These are phyloP conservation scores for Eubasilissa splendida DNA, from an alignment of 2,888 invertebrate genomes.

Conservation along the genomic window DNA sequence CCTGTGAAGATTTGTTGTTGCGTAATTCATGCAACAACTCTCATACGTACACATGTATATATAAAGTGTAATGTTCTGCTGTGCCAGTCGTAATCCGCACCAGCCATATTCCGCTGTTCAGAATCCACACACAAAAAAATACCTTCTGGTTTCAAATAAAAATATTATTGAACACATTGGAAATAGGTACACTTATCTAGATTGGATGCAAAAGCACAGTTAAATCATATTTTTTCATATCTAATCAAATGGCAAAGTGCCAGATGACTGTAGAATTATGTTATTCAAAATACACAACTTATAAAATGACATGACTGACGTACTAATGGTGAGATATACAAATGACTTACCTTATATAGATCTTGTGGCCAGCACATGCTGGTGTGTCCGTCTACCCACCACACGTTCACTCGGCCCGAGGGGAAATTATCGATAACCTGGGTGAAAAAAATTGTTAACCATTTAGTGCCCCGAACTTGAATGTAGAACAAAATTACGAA, in stretches of 20 bases:
- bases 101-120: no score
- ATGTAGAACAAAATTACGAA: no score
- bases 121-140: no score
- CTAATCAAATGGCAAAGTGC: background rate
- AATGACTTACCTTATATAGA: slow-evolving; percentile 77
- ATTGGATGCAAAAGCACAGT: background rate
- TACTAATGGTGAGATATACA: background rate
- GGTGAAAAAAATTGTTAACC: background rate
- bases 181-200: no score
- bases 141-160: no score
- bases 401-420: slow-evolving; percentile 89
- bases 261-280: background rate
- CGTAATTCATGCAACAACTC: no score
- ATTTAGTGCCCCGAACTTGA: no score
- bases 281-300: background rate
- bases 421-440: slow-evolving; percentile 88
- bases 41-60: no score
- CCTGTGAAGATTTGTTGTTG: slow-evolving; percentile 62
- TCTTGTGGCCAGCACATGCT: slow-evolving; percentile 96
- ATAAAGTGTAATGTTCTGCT: no score
- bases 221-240: background rate
- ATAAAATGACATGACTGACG: background rate
- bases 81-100: no score
- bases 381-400: slow-evolving; percentile 91
- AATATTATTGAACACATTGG: no score